phyloP scores from a whole-genome alignment of 1,140 invertebrate genomes.

The Musca vetustissima region DNA sequence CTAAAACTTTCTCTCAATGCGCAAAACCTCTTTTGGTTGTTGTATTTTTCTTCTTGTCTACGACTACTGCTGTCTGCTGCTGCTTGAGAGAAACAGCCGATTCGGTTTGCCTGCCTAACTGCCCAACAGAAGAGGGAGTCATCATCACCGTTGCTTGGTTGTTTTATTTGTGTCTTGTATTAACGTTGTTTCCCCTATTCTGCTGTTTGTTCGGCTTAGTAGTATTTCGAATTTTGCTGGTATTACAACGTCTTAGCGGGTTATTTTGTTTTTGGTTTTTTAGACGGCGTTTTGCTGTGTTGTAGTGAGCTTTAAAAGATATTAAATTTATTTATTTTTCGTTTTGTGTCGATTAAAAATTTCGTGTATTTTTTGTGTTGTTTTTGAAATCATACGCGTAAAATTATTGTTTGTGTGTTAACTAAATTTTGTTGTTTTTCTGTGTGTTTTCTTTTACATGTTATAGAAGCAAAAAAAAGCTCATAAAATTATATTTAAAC shows the following conservation, averaged over 20 bases:
- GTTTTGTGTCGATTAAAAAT: neutral
- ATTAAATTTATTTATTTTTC: neutral
- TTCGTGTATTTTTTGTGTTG: neutral
- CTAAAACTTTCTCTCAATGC: constrained; percentile 14
- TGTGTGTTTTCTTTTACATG: neutral
- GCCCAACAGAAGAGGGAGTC: neutral
- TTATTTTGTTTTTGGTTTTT: neutral
- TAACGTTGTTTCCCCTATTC: no score
- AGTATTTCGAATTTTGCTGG: constrained; percentile 16
- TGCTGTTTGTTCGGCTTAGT: neutral
- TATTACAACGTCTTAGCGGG: constrained; percentile 4
- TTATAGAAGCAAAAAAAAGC: neutral
- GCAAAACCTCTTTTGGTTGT: constrained; percentile 15
- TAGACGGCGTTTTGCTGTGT: neutral
- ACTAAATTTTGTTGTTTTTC: neutral
- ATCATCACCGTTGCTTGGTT: neutral
- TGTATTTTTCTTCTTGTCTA: neutral
- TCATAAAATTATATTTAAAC: no score
- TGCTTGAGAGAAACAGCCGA: neutral
- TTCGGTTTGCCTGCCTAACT: neutral
- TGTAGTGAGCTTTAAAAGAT: neutral
- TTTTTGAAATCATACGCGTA: neutral
- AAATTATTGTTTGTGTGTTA: neutral
- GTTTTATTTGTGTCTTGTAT: neutral
- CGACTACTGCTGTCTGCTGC: neutral